These are phyloP conservation scores for Barnardius zonarius DNA, from an alignment of 2,113 vertebrate species.

Conservation along the genomic window DNA sequence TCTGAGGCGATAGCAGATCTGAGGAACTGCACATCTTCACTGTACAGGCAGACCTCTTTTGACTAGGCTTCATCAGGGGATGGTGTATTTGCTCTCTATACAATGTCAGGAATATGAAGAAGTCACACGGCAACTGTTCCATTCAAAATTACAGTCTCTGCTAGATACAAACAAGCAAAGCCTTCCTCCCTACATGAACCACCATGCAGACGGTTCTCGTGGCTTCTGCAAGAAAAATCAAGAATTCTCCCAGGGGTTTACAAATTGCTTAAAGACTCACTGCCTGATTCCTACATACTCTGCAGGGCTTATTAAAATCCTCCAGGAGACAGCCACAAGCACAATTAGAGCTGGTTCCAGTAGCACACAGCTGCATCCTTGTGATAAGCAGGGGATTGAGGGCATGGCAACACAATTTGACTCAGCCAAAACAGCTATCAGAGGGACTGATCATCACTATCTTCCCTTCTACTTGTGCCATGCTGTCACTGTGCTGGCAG, in stretches of 20 bases:
- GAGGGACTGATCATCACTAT: background rate
- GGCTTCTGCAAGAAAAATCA: conserved; percentile 17
- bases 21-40: background rate
- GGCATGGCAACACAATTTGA: background rate
- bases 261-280: conserved; percentile 45
- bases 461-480: background rate
- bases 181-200: background rate
- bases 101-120: background rate
- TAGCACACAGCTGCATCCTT: conserved; percentile 36
- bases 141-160: background rate
- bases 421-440: background rate
- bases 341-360: conserved; percentile 35
- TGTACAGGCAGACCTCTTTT: background rate
- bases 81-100: background rate
- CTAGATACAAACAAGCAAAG: background rate
- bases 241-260: background rate
- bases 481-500: conserved; percentile 31
- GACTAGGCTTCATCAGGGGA: background rate
- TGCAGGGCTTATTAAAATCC: conserved; percentile 48
- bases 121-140: background rate
- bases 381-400: conserved; percentile 40
- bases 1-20: background rate
- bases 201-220: background rate
- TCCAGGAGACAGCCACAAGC: conserved; percentile 21
- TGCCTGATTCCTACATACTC: conserved; percentile 23